A percentile compares a stretch with the other conserved stretches of the same genome.
Conservation (phyloP, 2,113 vertebrate species). For the Xiphorhynchus elegans region DNA sequence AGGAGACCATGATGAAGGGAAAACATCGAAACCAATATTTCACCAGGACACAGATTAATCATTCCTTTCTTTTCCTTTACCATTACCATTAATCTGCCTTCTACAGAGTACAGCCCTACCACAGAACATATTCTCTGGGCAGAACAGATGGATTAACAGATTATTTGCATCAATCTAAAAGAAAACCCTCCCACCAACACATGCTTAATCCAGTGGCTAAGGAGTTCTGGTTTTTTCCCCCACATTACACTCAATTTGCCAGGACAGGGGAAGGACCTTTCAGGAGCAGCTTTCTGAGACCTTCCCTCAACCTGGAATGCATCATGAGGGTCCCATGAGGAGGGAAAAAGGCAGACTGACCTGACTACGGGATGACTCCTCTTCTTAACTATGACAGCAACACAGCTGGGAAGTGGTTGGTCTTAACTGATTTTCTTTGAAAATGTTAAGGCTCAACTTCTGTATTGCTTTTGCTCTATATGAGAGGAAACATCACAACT, state of each 20-base stretch:
- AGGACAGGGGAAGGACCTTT: not conserved
- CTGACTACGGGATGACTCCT: not conserved
- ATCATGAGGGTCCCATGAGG: not conserved
- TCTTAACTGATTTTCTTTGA: not conserved
- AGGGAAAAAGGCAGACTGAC: not conserved
- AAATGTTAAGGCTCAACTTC: not conserved
- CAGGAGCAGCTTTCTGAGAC: not conserved
- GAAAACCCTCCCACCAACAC: not conserved
- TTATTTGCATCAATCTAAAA: not conserved
- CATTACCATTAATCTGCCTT: not conserved
- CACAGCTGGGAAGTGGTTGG: fast-evolving
- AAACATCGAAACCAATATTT: not conserved
- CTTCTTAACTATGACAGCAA: not conserved
- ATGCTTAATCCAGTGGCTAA: not conserved
- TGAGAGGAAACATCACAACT: not conserved
- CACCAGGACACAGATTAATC: not conserved
- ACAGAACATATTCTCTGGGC: not conserved
- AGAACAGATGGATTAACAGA: not conserved
- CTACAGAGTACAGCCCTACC: not conserved
- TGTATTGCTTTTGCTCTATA: not conserved
- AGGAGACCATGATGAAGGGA: not conserved
- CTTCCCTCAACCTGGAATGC: not conserved
- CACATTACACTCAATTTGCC: not conserved
- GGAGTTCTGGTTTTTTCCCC: not conserved
- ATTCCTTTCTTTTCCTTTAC: not conserved